Evolutionary conservation across 2,797 vertebrate genomes (phyloP), one percentile per base, ranked within the genome.

Genomic region (Trematomus bernacchii): DNA sequence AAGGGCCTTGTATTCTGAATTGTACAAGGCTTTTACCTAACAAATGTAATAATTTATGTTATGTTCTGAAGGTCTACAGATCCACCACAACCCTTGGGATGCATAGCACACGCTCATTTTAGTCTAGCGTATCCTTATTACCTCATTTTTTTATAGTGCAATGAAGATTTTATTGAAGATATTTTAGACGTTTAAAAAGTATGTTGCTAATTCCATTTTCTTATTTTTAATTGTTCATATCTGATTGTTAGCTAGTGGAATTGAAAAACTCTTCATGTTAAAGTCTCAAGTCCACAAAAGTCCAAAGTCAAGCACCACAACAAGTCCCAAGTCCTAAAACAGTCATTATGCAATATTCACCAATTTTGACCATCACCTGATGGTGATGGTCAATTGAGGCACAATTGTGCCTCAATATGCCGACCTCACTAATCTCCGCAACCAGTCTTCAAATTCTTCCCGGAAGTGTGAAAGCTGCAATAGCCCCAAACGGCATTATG

Each of bases 81-180:
- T 52, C 13, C 4, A 42, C 64, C 14, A 0, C 13, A 6, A n/a
- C 48, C 62, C 48, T 23, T 16, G 55, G 70, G 70, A 60, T 59
- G 51, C 61, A 60, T 12, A 55, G 47, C 53, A 52, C 54, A 67
- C 67, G 48, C 60, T 47, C 42, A 62, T 54, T 62, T 64, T 55
- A 47, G 60, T 66, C 69, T 58, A 33, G 42, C 9, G 4, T 23
- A 6, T 57, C 52, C 63, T 42, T 50, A 47, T 70, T 72, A 21
- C 57, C 47, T 75, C 51, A 81, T 85, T 85, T 79, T 63, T 71
- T 75, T 46, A 60, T n/a, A 60, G 59, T 11, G 66, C 53, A 47
- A 84, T 85, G 43, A 77, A 84, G 54, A 77, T 83, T 87, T 59
- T 42, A 83, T 54, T 12, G 8, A 3, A 69, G 57, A 70, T 74